Evolutionary conservation across 2,113 vertebrate genomes (phyloP).

Genomic region (Canis aureus): DNA sequence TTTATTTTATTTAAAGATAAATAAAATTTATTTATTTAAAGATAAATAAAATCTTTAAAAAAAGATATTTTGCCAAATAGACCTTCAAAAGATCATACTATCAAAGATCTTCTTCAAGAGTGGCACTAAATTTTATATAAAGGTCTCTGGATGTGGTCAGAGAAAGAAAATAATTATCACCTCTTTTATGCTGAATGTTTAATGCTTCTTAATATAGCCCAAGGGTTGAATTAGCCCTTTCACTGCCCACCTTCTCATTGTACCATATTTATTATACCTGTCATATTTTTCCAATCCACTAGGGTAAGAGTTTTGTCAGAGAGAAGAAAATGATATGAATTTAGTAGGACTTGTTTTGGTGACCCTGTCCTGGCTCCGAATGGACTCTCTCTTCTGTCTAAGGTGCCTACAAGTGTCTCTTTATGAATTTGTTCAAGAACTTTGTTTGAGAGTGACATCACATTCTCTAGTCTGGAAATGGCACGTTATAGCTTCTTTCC

Average conservation of each 20-base stretch:
- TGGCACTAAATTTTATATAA: neutral
- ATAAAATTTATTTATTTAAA: too few relatives aligned
- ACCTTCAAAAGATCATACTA: neutral
- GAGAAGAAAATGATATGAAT: neutral
- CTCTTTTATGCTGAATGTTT: neutral
- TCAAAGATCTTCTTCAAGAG: neutral
- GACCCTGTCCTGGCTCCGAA: neutral
- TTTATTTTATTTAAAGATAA: too few relatives aligned
- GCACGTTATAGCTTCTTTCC: neutral
- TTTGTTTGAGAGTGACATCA: constrained; percentile 2
- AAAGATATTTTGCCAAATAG: constrained; percentile 2
- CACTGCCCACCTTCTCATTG: neutral
- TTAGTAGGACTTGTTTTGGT: constrained; percentile 31
- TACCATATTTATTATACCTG: neutral
- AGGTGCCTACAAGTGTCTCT: neutral
- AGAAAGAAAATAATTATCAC: neutral
- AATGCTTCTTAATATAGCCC: neutral
- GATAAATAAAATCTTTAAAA: too few relatives aligned
- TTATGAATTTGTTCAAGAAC: neutral
- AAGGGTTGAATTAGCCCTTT: neutral
- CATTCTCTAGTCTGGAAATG: neutral
- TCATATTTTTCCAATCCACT: neutral
- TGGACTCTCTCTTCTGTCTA: neutral
- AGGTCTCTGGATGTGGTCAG: neutral
- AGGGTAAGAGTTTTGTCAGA: neutral